Base-by-base conservation (phyloP, 2,113 vertebrate species). In the Festucalex cinctus region DNA sequence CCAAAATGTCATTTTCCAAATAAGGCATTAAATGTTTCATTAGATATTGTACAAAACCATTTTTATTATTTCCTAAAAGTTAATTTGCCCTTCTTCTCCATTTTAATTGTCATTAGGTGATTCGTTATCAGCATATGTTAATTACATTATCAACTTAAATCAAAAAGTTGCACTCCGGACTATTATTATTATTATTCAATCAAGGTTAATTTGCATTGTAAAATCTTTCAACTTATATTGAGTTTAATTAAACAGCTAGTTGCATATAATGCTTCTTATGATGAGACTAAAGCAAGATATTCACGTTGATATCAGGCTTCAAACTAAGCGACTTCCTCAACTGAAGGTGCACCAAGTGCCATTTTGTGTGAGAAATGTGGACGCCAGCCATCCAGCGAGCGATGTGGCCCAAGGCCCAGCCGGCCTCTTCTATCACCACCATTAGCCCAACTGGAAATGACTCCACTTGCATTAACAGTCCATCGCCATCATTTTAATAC, bases 401-500 rank as follows among this genome's bases (percentile, higher is more conserved):
- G 77, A 85, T 87, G 86, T 78, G 82, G 79, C 82, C 82, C 70
- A 66, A 63, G 82, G 85, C 78, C 81, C 83, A 69, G 73, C 71
- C 46, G 70, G 77, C 71, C 83, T 83, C 75, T 88, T 89, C 83
- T 74, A 79, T 81, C 83, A 86, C 76, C 66, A 65, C 87, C 79
- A 88, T 88, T 87, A 89, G 86, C 73, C 86, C 76, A 85, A 78
- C 82, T 86, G 76, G 76, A 83, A 90, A 90, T 86, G 63, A 86
- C 84, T 88, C 76, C 76, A 81, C 59, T 85, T 83, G 82, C 83
- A 85, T 86, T 87, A 86, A 83, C 75, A 83, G 82, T 86, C 80
- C 79, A 84, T 86, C 85, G 90, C 84, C 84, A 90, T 91, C 87
- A 88, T 88, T 85, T 88, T 86, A 89, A 88, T 84, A 81, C 80